Base-by-base conservation (phyloP, 2,888 invertebrate genomes). In the Empis livida region DNA sequence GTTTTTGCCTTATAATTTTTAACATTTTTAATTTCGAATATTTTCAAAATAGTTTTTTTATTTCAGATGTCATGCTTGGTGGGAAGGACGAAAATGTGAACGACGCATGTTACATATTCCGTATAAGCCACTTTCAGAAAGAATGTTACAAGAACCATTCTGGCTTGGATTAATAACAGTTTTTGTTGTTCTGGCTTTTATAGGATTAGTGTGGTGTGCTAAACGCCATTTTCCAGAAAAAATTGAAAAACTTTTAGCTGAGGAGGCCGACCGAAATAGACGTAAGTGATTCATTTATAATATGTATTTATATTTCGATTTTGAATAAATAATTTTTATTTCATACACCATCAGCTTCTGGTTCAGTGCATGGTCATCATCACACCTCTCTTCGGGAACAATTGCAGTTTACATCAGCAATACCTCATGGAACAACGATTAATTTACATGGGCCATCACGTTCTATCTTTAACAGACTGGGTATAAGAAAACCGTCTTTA, bases 81-180 rank as follows among this genome's bases (percentile, higher is more conserved):
- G 80, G 79, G 79, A 78, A 61, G 83, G 83, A 43, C 62, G 69
- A 57, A 75, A 79, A 53, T 88, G 88, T 60, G 85, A 87, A 66
- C 70, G 72, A 45, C 70, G 78, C 39, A 79, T 81, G 70, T 73
- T 80, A 54, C 78, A 81, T 57, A 80, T 82, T 49, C 80, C 80
- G 1, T 81, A 77, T 64, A 80, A 79, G 56, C 81, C 81, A 5
- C 71, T 89, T 15, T 85, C 87, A 10, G 80, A 87, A 56, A 72
- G 86, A 23, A 85, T 91, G 83, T 71, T 90, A 30, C 84, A 87
- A 57, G 89, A 90, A 63, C 90, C 90, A 0, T 90, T 91, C 67
- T 90, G 90, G 90, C 72, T 91, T 40, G 90, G 90, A 1, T 73
- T 91, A 37, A 84, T 91, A 63, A 86, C 89, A 0, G 88, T 91